Evolutionary conservation across 1,140 invertebrate genomes (phyloP), one percentile per base, ranked within the genome.

Genomic region (Trichonephila inaurata): DNA sequence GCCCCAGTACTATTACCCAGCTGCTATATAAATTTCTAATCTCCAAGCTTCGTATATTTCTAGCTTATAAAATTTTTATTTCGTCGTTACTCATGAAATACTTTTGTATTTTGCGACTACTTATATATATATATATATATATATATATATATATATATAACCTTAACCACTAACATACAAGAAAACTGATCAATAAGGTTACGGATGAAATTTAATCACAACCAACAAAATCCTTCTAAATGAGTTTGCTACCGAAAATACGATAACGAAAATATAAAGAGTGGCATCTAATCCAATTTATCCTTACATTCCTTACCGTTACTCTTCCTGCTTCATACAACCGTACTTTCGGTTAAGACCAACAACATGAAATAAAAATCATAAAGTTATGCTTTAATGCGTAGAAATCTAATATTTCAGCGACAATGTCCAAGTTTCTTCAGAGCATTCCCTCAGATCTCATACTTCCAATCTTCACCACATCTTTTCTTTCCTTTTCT

Each of bases 121-220:
- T 51, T 51, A n/a, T 28, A 28, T 28, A 10, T 51, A 51, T 51
- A 51, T 51, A 51, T 40, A 51, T 12, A 51, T 10, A 51, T 28
- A 28, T 28, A 10, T 28, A 28, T 28, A 10, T 51, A 51, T 51
- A 51, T 51, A 51, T 40, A 51, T 12, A 51, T 10, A 51, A 51
- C 51, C 10, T 12, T 51, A 64, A 72, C 66, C 69, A 33, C 69
- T 4, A 83, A n/a, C 40, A 51, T 3, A 87, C 24, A 40, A 87
- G 16, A 28, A 87, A 86, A 87, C 28, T 10, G 19, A 28, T 62
- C 51, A 19, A 28, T 87, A 61, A 62, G 44, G 51, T 62, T 62
- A n/a, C 51, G 85, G 28, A 87, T 28, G 24, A 87, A 87, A 87
- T 62, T 87, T 87, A 87, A 87, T 87, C 85, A 87, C 60, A 33